Percentiles rank a stretch among this genome's conserved stretches.
phyloP scores from a whole-genome alignment of 2,113 vertebrate genomes.

The Syngnathus typhle region DNA sequence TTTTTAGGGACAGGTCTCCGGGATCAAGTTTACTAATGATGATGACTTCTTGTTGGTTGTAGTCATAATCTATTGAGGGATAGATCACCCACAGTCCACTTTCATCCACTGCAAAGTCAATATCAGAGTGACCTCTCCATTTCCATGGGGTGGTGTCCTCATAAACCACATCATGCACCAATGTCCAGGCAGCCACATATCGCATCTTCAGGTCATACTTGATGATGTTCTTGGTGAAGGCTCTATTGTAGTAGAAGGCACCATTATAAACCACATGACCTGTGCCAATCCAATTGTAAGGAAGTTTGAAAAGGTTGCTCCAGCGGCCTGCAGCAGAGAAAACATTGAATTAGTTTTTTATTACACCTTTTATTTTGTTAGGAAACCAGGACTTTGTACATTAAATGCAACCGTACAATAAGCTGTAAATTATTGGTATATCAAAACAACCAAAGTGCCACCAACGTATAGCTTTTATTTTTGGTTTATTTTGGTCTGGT shows the following conservation, averaged over 20 bases:
- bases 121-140: slow-evolving; percentile 95
- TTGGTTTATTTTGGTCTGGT: not conserved
- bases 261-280: slow-evolving; percentile 93
- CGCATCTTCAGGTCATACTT: slow-evolving; percentile 91
- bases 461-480: not conserved
- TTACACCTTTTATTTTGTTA: not conserved
- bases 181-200: slow-evolving; percentile 87
- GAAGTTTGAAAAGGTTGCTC: slow-evolving; percentile 96
- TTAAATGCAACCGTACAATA: not conserved
- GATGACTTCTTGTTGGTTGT: slow-evolving; percentile 85
- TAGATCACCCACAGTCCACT: slow-evolving; percentile 98
- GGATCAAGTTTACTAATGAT: slow-evolving; percentile 89
- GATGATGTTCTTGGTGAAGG: slow-evolving; percentile 98
- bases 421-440: not conserved
- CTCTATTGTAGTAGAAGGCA: slow-evolving; percentile 94
- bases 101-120: slow-evolving; percentile 95
- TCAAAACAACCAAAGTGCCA: not conserved
- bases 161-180: slow-evolving; percentile 85
- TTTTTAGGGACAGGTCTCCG: slow-evolving; percentile 81
- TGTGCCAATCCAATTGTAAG: slow-evolving; percentile 97
- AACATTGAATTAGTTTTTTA: not conserved
- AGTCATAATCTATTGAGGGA: slow-evolving; percentile 80
- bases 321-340: slow-evolving; percentile 77
- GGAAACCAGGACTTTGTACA: not conserved
- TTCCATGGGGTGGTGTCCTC: slow-evolving; percentile 95